Base-by-base conservation (phyloP, 2,888 invertebrate genomes). In the Euzophera pinguis region DNA sequence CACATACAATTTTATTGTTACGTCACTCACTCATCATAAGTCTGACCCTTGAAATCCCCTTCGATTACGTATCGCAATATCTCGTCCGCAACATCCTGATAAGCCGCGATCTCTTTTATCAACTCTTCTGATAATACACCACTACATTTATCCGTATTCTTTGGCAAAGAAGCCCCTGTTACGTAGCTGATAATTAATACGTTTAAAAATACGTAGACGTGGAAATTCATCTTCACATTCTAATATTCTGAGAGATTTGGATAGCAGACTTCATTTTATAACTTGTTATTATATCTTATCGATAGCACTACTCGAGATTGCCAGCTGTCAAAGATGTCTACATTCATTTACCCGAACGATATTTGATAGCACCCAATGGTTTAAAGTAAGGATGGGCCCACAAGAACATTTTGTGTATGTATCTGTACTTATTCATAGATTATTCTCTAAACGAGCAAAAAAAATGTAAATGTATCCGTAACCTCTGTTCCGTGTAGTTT, bases 31-130 rank as follows among this genome's bases (percentile, higher is more conserved):
- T 89, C 91, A 27, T 90, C 70, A 75, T 91, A 93, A 0, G 93
- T 92, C 71, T 82, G 84, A 8, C 91, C 90, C 69, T 91, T 91
- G 60, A 91, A 92, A 4, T 85, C 79, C 3, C 92, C 93, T 55
- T 84, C 73, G 7, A 83, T 62, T 22, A 92, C 87, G 58, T 89
- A 87, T 55, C 84, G 67, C 34, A 93, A 70, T 63, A 94, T 93
- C 58, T 73, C 67, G 53, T 91, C 74, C 16, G 89, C 91, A 9
- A 88, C 71, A 43, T 77, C 69, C 65, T 85, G 75, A 65, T 94
- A 93, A 16, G 91, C 81, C 37, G 85, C 79, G 61, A 95, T 94
- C 78, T 95, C 94, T 22, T 87, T 67, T 34, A 88, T 73, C 52
- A 94, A 71, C 12, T 81, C 71, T 9, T 78, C 59, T 0, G 92